Conservation (phyloP, 2,888 invertebrate genomes). For the Chalcis sispes region DNA sequence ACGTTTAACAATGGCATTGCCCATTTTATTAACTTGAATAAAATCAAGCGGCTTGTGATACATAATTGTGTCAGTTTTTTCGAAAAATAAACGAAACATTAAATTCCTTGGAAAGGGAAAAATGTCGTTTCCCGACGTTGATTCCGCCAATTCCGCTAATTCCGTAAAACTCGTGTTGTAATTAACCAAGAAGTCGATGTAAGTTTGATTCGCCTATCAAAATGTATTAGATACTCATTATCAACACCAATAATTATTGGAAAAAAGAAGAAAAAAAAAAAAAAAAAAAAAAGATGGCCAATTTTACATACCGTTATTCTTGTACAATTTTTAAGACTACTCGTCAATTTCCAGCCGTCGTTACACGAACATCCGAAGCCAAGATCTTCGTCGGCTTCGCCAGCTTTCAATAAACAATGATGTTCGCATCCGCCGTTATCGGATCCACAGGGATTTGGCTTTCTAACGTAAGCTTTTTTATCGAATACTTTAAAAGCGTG, state of each 20-base stretch:
- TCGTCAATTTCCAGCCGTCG: background rate
- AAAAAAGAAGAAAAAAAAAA: background rate
- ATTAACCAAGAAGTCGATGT: too few species aligned
- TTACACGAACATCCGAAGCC: background rate
- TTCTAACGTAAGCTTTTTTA: background rate
- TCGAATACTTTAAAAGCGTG: background rate
- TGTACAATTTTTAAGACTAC: background rate
- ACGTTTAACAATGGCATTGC: too few species aligned
- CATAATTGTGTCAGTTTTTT: too few species aligned
- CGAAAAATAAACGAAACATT: too few species aligned
- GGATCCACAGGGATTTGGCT: background rate
- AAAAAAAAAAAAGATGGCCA: background rate
- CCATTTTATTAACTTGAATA: background rate
- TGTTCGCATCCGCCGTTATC: constrained; percentile 17
- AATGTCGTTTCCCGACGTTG: too few species aligned
- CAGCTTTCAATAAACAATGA: constrained; percentile 16
- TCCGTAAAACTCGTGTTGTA: background rate
- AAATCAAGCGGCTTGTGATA: background rate
- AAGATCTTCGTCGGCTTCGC: too few species aligned
- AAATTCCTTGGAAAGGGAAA: too few species aligned
- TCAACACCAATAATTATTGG: too few species aligned
- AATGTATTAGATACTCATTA: background rate
- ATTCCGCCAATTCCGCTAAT: too few species aligned
- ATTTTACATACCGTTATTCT: background rate
- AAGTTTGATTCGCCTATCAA: background rate